A percentile compares a stretch with the other conserved stretches of the same genome.
phyloP scores from a whole-genome alignment of 1,140 invertebrate genomes.

The Hylaeus anthracinus region DNA sequence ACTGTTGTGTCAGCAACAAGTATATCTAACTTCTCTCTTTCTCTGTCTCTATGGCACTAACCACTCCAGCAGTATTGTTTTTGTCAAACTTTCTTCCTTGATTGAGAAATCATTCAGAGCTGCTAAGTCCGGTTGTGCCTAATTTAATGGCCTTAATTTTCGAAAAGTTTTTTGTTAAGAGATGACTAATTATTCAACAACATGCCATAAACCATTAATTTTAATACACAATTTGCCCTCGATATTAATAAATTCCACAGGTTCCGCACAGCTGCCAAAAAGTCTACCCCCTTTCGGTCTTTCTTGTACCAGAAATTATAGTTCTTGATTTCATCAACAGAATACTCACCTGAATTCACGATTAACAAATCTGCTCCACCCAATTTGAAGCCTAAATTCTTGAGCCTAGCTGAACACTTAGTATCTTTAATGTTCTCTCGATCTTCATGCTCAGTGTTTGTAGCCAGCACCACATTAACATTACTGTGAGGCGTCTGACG shows the following conservation, averaged over 20 bases:
- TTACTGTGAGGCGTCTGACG: neutral
- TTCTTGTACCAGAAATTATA: neutral
- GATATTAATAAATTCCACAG: neutral
- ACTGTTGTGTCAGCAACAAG: too few relatives aligned
- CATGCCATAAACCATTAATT: neutral
- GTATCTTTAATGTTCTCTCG: constrained; percentile 1
- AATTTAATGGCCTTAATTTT: too few relatives aligned
- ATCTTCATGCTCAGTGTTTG: neutral
- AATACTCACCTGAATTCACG: neutral
- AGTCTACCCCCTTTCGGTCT: neutral
- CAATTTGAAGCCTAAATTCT: accelerated
- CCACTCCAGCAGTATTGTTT: too few relatives aligned
- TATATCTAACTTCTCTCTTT: too few relatives aligned
- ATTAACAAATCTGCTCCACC: neutral
- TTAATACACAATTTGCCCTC: neutral
- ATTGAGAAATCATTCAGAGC: too few relatives aligned
- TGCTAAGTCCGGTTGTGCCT: too few relatives aligned
- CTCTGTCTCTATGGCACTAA: too few relatives aligned
- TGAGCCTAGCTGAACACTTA: neutral
- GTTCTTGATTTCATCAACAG: neutral
- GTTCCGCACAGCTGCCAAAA: neutral
- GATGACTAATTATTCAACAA: too few relatives aligned
- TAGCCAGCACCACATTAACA: neutral
- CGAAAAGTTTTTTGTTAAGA: too few relatives aligned
- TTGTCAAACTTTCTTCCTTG: too few relatives aligned